These are phyloP conservation scores for Platorchestia sp. DNA, from an alignment of 1,140 invertebrate species.

Conservation along the genomic window DNA sequence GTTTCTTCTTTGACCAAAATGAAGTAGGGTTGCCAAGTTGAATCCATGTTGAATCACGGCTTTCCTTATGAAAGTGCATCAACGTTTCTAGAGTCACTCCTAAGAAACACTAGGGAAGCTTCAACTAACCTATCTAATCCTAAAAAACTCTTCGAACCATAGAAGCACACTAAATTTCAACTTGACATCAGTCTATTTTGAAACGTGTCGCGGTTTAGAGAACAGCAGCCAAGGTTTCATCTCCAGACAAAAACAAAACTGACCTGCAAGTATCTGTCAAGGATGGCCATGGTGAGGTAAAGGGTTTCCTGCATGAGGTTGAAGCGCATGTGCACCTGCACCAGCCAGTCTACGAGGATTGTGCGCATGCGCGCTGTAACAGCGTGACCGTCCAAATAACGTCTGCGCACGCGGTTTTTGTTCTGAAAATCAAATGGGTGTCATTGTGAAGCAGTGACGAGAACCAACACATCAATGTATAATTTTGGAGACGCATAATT, in stretches of 20 bases:
- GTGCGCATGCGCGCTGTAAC: conserved; percentile 88
- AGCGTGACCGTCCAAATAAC: conserved; percentile 77
- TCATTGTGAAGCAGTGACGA: neutral
- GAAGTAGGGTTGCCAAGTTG: too few species aligned
- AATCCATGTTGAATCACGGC: too few species aligned
- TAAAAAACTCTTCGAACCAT: too few species aligned
- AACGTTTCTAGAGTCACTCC: too few species aligned
- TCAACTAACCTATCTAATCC: too few species aligned
- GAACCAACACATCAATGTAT: neutral
- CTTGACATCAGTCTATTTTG: too few species aligned
- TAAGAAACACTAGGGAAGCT: too few species aligned
- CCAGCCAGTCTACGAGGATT: conserved; percentile 93
- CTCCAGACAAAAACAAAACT: conserved; percentile 36
- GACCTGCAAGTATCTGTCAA: conserved; percentile 93
- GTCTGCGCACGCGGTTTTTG: conserved; percentile 14
- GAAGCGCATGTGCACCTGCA: conserved; percentile 92
- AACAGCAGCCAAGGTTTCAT: too few species aligned
- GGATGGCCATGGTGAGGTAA: conserved; percentile 87
- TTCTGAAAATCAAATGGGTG: neutral
- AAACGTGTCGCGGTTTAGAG: too few species aligned
- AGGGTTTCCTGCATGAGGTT: conserved; percentile 91
- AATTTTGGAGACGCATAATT: neutral
- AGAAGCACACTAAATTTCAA: too few species aligned
- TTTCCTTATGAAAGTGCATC: too few species aligned
- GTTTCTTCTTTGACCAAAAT: too few species aligned